These are phyloP conservation scores for Mermis nigrescens DNA, from an alignment of 2,888 invertebrate species.

Conservation along the genomic window DNA sequence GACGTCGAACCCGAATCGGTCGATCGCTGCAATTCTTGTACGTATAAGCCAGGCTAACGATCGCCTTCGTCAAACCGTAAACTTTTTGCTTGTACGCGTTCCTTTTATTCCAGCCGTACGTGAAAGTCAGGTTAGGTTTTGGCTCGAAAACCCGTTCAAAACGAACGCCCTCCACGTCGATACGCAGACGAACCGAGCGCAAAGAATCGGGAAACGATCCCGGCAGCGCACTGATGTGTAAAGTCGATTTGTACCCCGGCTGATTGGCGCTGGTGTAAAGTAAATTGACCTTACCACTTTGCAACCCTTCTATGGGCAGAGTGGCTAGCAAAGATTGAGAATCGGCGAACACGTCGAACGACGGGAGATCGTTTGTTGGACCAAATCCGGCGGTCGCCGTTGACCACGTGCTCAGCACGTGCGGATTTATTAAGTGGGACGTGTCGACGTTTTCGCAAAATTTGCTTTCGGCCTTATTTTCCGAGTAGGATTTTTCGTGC, in stretches of 20 bases:
- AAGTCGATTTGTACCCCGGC: slow-evolving; percentile 75
- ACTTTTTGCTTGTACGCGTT: slow-evolving; percentile 96
- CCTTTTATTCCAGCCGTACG: slow-evolving; percentile 90
- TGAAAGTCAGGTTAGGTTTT: slow-evolving; percentile 78
- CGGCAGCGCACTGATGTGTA: slow-evolving; percentile 64
- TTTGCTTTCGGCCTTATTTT: too few relatives aligned
- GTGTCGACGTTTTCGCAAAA: too few relatives aligned
- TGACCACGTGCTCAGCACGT: too few relatives aligned
- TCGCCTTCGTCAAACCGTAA: slow-evolving; percentile 80
- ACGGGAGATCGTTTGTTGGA: not conserved
- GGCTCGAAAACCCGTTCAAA: slow-evolving; percentile 84
- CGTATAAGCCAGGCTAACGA: slow-evolving; percentile 65
- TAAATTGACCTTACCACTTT: slow-evolving; percentile 48
- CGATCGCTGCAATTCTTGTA: slow-evolving; percentile 60
- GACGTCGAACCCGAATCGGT: slow-evolving; percentile 81
- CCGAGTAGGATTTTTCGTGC: too few relatives aligned
- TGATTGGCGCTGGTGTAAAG: slow-evolving; percentile 89
- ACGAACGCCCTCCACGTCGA: slow-evolving; percentile 77
- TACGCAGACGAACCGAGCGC: slow-evolving; percentile 70
- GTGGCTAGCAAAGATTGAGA: slow-evolving; percentile 50
- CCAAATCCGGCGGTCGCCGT: not conserved
- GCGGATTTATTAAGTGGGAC: too few relatives aligned
- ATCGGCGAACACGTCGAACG: not conserved
- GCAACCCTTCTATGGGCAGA: slow-evolving; percentile 81
- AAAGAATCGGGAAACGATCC: slow-evolving; percentile 54